phyloP scores from a whole-genome alignment of 1,140 invertebrate species.

The Teleogryllus occipitalis region DNA sequence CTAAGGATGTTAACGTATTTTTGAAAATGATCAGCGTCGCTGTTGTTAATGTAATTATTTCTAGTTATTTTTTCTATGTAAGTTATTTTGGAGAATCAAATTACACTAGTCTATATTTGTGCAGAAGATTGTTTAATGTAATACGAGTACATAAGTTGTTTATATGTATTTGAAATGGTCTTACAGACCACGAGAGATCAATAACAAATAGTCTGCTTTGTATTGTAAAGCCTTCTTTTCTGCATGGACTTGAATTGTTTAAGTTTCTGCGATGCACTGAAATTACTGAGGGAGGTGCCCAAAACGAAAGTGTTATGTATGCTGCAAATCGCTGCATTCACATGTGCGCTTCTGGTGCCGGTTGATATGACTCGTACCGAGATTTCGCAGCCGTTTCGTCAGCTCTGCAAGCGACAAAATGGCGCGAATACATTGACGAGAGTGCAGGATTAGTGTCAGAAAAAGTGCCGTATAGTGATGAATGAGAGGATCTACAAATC shows the following conservation, averaged over 20 bases:
- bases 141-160: not conserved
- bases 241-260: not conserved
- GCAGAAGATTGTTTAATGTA: not conserved
- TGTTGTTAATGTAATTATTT: constrained; percentile 6
- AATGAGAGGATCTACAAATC: too few relatives aligned
- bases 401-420: too few relatives aligned
- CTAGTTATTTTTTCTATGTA: constrained; percentile 1
- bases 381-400: too few relatives aligned
- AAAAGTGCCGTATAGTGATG: too few relatives aligned
- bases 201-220: not conserved
- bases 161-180: not conserved
- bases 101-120: constrained; percentile 5
- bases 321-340: too few relatives aligned
- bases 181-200: not conserved
- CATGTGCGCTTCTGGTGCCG: too few relatives aligned
- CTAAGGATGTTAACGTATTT: not conserved
- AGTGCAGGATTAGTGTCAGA: too few relatives aligned
- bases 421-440: too few relatives aligned
- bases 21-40: not conserved
- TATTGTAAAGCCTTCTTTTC: not conserved
- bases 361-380: too few relatives aligned
- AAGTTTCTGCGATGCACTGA: not conserved
- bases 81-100: constrained; percentile 2
- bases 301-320: too few relatives aligned
- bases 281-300: not conserved